These are phyloP conservation scores for Macquaria australasica DNA, from an alignment of 2,113 vertebrate genomes.

Conservation along the genomic window DNA sequence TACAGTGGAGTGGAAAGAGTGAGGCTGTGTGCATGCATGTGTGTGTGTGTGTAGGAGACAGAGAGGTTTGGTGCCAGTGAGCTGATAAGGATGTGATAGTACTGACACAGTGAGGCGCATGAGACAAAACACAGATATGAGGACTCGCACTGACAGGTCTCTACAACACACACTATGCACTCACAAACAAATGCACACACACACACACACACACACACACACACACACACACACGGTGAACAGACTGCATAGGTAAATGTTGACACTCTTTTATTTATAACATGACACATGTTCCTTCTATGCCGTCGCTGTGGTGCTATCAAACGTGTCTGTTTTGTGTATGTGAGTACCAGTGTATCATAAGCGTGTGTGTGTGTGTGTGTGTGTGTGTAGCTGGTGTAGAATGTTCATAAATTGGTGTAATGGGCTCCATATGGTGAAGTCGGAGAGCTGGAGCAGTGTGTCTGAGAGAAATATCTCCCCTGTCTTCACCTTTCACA, in stretches of 20 bases:
- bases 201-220: conserved; percentile 10
- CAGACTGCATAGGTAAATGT: conserved; percentile 25
- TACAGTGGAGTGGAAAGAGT: background rate
- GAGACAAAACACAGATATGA: conserved; percentile 66
- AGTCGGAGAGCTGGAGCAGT: conserved; percentile 53
- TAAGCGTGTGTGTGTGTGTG: background rate
- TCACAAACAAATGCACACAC: background rate
- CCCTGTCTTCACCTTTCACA: conserved; percentile 56
- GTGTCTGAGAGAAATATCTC: conserved; percentile 63
- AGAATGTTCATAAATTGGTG: conserved; percentile 43
- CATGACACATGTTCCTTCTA: conserved; percentile 34
- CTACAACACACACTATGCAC: conserved; percentile 14
- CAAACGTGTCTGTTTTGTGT: background rate
- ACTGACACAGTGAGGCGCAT: conserved; percentile 50
- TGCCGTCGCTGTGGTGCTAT: background rate
- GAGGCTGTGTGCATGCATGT: background rate
- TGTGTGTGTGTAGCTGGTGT: conserved; percentile 18
- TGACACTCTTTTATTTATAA: conserved; percentile 36
- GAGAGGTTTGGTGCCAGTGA: conserved; percentile 49
- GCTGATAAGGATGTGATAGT: conserved; percentile 71
- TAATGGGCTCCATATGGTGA: conserved; percentile 69
- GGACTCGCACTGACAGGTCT: conserved; percentile 52
- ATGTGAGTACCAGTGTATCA: background rate
- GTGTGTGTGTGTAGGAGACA: background rate
- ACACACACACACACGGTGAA: background rate